phyloP scores from a whole-genome alignment of 2,888 invertebrate species.

The Sphaerophoria rueppellii region DNA sequence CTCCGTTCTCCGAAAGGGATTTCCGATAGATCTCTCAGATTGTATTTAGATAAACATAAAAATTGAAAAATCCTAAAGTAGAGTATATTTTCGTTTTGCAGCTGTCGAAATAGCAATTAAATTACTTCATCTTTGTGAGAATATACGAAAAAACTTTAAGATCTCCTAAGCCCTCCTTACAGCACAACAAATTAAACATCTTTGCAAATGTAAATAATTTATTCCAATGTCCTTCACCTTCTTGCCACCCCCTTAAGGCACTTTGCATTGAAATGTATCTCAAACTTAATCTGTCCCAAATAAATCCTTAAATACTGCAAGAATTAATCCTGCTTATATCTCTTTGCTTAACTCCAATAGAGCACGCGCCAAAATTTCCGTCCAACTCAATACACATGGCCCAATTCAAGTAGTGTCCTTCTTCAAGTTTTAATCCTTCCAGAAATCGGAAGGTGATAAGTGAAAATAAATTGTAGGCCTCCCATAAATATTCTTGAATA shows the following conservation, averaged over 20 bases:
- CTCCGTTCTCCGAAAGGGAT: neutral
- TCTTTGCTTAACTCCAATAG: neutral
- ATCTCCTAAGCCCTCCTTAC: neutral
- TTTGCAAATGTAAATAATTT: conserved; percentile 2
- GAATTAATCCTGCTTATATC: conserved; percentile 49
- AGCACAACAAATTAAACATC: conserved; percentile 20
- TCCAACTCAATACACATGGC: conserved; percentile 45
- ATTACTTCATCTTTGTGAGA: conserved; percentile 17
- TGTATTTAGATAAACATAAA: neutral
- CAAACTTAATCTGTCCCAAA: conserved; percentile 39
- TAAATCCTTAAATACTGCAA: conserved; percentile 57
- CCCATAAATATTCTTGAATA: too few species aligned
- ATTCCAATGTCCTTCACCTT: neutral
- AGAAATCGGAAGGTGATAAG: conserved; percentile 19
- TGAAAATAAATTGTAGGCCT: conserved; percentile 29
- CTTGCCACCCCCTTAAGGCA: neutral
- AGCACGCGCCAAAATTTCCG: conserved; percentile 43
- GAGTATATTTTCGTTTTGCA: neutral
- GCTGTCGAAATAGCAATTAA: conserved; percentile 17
- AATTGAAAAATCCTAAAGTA: too few species aligned
- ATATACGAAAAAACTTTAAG: neutral
- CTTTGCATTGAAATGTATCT: conserved; percentile 50
- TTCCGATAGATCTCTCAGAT: conserved; percentile 1
- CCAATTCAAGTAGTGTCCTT: conserved; percentile 24
- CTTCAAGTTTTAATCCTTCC: conserved; percentile 6